Conservation (phyloP, 2,888 invertebrate genomes). For the Pecten maximus region DNA sequence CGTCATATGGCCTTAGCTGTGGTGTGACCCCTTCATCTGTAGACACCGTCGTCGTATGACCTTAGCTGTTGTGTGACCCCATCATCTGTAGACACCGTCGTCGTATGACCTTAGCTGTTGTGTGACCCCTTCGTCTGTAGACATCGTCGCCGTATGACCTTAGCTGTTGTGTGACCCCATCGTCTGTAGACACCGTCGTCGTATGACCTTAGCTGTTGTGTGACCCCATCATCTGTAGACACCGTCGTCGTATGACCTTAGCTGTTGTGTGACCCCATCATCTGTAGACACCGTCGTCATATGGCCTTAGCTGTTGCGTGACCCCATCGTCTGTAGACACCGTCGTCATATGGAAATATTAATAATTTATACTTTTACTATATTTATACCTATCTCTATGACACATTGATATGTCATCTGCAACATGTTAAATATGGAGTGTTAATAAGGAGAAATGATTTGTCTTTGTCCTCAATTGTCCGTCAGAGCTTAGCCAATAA, state of each 20-base stretch:
- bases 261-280: not conserved
- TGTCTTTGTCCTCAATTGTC: not conserved
- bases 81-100: not conserved
- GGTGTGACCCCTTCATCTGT: not conserved
- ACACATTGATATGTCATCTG: not conserved
- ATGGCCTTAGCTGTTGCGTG: not conserved
- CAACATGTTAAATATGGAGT: not conserved
- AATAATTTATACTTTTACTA: not conserved
- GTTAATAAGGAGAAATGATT: not conserved
- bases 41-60: not conserved
- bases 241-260: slow-evolving; percentile 6
- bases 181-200: not conserved
- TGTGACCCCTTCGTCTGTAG: not conserved
- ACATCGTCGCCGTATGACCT: not conserved
- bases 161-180: not conserved
- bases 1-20: not conserved
- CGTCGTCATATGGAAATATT: too few species aligned
- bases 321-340: not conserved
- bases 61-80: not conserved
- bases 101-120: not conserved
- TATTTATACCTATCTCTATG: not conserved
- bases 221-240: not conserved
- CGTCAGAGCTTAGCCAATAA: not conserved
- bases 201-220: not conserved
- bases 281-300: not conserved